Conservation (phyloP, 2,797 vertebrate genomes). For the Triplophysa yarkandensis region DNA sequence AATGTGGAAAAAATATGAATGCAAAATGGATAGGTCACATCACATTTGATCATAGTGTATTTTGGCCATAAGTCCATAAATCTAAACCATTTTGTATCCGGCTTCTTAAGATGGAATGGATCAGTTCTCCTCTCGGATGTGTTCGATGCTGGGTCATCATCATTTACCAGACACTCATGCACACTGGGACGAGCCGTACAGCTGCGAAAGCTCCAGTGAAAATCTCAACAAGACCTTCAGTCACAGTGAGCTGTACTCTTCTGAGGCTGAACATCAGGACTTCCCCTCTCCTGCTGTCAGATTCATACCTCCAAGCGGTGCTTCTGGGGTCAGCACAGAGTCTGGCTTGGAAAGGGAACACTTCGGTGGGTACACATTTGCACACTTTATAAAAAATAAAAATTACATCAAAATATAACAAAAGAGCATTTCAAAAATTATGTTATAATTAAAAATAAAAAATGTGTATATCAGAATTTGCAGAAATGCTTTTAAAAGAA, state of each 20-base stretch:
- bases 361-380: constrained; percentile 62
- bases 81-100: neutral
- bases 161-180: constrained; percentile 64
- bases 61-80: no score
- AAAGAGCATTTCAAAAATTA: no score
- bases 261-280: constrained; percentile 67
- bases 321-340: constrained; percentile 62
- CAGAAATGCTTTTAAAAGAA: no score
- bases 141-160: constrained; percentile 65
- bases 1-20: no score
- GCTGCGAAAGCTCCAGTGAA: constrained; percentile 79
- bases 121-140: constrained; percentile 74
- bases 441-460: no score
- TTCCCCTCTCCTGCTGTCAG: constrained; percentile 71
- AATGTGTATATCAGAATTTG: no score
- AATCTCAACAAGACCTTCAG: constrained; percentile 69
- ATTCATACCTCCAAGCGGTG: constrained; percentile 64
- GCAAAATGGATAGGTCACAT: no score
- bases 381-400: no score
- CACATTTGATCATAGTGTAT: no score
- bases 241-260: constrained; percentile 62
- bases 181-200: constrained; percentile 77
- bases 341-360: constrained; percentile 57
- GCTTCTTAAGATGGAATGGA: constrained; percentile 74
- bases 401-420: no score